Base-by-base conservation (phyloP, 2,888 invertebrate genomes). In the Nymphalis polychloros region DNA sequence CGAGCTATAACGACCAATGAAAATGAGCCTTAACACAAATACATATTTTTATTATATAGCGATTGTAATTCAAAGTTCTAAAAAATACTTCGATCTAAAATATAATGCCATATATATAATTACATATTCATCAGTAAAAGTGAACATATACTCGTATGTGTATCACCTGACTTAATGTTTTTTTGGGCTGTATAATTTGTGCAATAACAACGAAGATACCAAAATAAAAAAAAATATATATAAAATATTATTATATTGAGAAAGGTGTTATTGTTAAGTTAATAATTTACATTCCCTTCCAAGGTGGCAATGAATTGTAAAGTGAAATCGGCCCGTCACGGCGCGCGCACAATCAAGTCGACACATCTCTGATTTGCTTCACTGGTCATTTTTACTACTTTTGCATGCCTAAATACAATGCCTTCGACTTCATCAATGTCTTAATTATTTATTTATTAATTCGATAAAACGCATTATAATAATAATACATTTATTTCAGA, bases 321-420 rank as follows among this genome's bases (percentile, higher is more conserved):
- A 76, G 77, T 77, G 79, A 77, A 77, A 79, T 79, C 78, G 75
- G 52, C 31, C 35, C 74, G 77, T 77, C 71, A 77, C 76, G 77
- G 75, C 69, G 57, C 59, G 50, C 61, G 73, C 67, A 67, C 72
- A 69, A 71, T 70, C 71, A 63, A 73, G 69, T 72, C 76, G 76
- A 73, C 76, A 71, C 78, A 77, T 78, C 77, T 73, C 68, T 60
- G 66, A 70, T 72, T 64, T 16, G 60, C 48, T 48, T 60, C 60
- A 60, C 60, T 60, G 60, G 16, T 17, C 23, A 48, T 47, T 60
- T 59, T 60, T 60, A 60, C 60, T 60, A 47, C 47, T n/a, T 27
- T 48, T 8, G 47, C 8, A 48, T 57, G n/a, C 8, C 35, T 10
- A 57, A 57, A 35, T 31, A 31, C 27, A n/a, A 10, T 35, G 35